These are phyloP conservation scores for Nasua narica DNA, from an alignment of 2,797 vertebrate species.

Conservation along the genomic window DNA sequence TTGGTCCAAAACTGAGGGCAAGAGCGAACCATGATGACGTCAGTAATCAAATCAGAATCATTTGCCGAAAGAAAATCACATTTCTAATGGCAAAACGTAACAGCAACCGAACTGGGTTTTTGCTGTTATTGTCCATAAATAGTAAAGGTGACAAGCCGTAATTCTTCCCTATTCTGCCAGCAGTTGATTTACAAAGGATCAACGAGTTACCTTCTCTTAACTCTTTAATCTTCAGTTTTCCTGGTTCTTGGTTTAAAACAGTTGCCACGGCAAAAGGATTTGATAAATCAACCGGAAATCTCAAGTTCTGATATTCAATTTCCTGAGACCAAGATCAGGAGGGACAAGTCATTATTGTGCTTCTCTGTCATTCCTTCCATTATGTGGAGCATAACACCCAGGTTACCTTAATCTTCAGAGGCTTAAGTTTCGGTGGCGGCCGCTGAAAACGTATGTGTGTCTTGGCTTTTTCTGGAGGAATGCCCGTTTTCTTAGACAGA, in stretches of 20 bases:
- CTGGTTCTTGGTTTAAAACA: conserved; percentile 89
- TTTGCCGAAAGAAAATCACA: neutral
- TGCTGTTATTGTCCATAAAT: neutral
- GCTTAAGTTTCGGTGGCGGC: neutral
- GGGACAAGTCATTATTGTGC: conserved; percentile 20
- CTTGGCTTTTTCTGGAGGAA: conserved; percentile 56
- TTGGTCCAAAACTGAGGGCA: conserved; percentile 81
- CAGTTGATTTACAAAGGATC: neutral
- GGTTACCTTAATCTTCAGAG: conserved; percentile 77
- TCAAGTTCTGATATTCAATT: conserved; percentile 79
- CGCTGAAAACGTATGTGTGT: conserved; percentile 53
- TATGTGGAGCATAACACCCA: neutral
- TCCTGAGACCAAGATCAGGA: conserved; percentile 79
- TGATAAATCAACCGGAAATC: conserved; percentile 83
- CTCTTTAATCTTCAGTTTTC: conserved; percentile 87
- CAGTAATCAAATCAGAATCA: conserved; percentile 22
- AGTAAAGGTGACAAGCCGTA: neutral
- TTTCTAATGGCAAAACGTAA: conserved; percentile 38
- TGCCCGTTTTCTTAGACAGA: conserved; percentile 58
- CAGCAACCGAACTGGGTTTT: neutral
- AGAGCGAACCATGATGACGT: conserved; percentile 43
- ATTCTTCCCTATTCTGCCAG: conserved; percentile 27
- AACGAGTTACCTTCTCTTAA: conserved; percentile 87
- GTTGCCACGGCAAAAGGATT: conserved; percentile 90
- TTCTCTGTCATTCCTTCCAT: neutral